A percentile compares a stretch with the other conserved stretches of the same genome.
These are phyloP conservation scores for Mirounga angustirostris DNA, from an alignment of 2,113 vertebrate species.

Conservation along the genomic window DNA sequence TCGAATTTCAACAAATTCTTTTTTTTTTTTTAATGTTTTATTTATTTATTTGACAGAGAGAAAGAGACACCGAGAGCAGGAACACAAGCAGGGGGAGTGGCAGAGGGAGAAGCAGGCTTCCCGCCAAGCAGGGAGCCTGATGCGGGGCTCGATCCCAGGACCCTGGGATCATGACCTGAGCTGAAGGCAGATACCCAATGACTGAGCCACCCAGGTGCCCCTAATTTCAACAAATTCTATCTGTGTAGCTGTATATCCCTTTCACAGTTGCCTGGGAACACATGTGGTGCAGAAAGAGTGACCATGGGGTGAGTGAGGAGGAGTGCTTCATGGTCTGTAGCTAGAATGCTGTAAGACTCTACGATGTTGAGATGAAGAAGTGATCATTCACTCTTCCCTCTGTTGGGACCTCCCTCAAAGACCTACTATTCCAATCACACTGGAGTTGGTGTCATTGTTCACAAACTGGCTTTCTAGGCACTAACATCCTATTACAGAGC, in stretches of 20 bases:
- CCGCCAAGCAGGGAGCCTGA: no score
- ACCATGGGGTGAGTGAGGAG: background rate
- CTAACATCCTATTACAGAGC: background rate
- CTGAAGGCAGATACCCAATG: no score
- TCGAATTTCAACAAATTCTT: background rate
- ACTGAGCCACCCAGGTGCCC: no score
- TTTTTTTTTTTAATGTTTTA: no score
- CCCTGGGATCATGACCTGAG: no score
- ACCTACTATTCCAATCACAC: background rate
- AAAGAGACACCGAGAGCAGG: no score
- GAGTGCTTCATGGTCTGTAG: background rate
- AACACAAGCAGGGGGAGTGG: no score
- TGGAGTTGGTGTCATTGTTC: background rate
- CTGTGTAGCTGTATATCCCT: background rate
- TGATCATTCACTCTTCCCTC: background rate
- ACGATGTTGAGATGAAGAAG: background rate
- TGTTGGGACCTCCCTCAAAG: background rate
- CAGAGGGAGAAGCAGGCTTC: no score
- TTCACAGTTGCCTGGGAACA: background rate
- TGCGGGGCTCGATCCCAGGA: no score
- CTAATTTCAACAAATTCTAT: background rate
- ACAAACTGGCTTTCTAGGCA: background rate
- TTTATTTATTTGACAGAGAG: no score
- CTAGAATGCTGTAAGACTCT: background rate
- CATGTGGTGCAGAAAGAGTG: background rate